These are phyloP conservation scores for Leuctra nigra DNA, from an alignment of 2,888 invertebrate species.

Conservation along the genomic window DNA sequence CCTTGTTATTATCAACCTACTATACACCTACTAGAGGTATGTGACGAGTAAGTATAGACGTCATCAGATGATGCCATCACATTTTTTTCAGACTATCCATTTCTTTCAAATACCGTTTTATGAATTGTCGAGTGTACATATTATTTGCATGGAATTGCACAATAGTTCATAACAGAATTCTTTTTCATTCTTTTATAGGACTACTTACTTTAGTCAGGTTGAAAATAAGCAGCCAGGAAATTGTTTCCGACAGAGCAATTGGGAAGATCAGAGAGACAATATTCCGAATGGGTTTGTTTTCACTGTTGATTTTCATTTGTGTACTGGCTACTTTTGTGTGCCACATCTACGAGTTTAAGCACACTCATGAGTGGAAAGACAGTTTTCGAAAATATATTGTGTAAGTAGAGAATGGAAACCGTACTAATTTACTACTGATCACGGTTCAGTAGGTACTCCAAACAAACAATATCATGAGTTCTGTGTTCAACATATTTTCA, in stretches of 20 bases:
- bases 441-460: neutral
- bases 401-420: slow-evolving; percentile 50
- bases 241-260: slow-evolving; percentile 76
- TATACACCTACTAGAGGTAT: too few relatives aligned
- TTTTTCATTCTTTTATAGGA: too few relatives aligned
- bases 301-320: slow-evolving; percentile 66
- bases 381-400: slow-evolving; percentile 72
- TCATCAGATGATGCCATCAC: too few relatives aligned
- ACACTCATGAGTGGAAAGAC: slow-evolving; percentile 65
- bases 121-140: too few relatives aligned
- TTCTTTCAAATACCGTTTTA: too few relatives aligned
- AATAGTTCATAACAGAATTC: too few relatives aligned
- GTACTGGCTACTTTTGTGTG: slow-evolving; percentile 74
- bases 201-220: slow-evolving; percentile 71
- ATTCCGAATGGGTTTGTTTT: slow-evolving; percentile 76
- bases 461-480: neutral
- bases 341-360: slow-evolving; percentile 74
- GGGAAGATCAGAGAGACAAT: slow-evolving; percentile 83
- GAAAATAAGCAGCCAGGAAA: slow-evolving; percentile 73
- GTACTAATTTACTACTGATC: neutral
- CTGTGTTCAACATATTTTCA: slow-evolving; percentile 29
- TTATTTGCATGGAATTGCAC: too few relatives aligned
- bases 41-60: too few relatives aligned
- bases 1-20: too few relatives aligned
- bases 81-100: too few relatives aligned